These are phyloP conservation scores for Gobius niger DNA, from an alignment of 2,113 vertebrate genomes.

Conservation along the genomic window DNA sequence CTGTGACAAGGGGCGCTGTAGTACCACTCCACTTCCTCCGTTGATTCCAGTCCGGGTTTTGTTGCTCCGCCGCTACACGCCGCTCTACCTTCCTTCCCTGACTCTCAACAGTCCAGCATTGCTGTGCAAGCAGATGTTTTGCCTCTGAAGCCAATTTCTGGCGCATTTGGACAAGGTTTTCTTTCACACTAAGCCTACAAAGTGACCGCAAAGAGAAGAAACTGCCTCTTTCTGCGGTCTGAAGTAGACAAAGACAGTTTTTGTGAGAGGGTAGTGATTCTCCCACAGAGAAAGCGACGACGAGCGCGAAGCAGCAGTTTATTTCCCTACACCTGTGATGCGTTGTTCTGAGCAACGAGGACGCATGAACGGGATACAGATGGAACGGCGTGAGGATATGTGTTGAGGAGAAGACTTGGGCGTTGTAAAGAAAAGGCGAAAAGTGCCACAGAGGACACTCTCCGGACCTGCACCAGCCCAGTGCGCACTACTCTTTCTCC, in stretches of 20 bases:
- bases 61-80: constrained; percentile 56
- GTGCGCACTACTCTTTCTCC: constrained; percentile 28
- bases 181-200: constrained; percentile 47
- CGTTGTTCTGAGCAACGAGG: constrained; percentile 76
- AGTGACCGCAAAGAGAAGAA: constrained; percentile 47
- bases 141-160: constrained; percentile 59
- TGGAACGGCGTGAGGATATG: constrained; percentile 65
- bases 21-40: constrained; percentile 61
- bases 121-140: constrained; percentile 79
- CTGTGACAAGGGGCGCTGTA: constrained; percentile 24
- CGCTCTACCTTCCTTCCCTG: constrained; percentile 50
- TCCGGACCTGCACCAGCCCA: constrained; percentile 39
- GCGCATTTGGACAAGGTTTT: constrained; percentile 55
- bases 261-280: constrained; percentile 43
- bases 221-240: constrained; percentile 30
- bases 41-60: constrained; percentile 77
- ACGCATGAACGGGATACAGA: constrained; percentile 68
- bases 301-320: constrained; percentile 49
- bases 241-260: constrained; percentile 26
- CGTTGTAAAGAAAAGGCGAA: constrained; percentile 41
- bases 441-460: constrained; percentile 57
- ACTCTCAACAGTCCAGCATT: constrained; percentile 72
- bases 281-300: constrained; percentile 16
- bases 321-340: constrained; percentile 80
- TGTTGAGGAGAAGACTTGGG: constrained; percentile 68